phyloP scores from a whole-genome alignment of 2,797 vertebrate genomes.

The Bovichtus variegatus region DNA sequence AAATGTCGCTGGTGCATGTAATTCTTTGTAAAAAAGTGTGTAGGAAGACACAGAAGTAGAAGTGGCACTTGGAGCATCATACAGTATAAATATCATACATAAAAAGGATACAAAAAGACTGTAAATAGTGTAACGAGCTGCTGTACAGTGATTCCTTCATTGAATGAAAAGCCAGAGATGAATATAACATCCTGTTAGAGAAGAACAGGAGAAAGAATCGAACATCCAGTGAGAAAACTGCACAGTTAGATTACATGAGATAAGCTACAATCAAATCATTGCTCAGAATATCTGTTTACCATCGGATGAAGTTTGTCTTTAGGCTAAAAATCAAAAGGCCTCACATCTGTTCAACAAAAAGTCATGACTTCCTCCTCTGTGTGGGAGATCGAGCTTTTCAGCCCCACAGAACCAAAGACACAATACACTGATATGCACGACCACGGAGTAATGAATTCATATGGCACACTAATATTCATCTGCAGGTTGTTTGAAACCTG shows the following conservation, averaged over 20 bases:
- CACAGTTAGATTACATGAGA: not conserved
- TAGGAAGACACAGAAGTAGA: not conserved
- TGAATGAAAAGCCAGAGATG: not conserved
- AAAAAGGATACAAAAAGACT: not conserved
- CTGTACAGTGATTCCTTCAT: not conserved
- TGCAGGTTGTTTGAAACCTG: constrained; percentile 44
- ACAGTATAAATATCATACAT: not conserved
- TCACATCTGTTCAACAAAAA: constrained; percentile 47
- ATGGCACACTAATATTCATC: constrained; percentile 36
- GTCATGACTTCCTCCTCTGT: constrained; percentile 29
- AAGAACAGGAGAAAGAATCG: not conserved
- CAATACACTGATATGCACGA: constrained; percentile 29
- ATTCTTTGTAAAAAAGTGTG: not conserved
- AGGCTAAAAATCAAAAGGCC: constrained; percentile 28
- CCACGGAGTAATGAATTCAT: constrained; percentile 36
- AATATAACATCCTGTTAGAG: not conserved
- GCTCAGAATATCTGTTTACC: constrained; percentile 9
- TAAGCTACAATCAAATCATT: constrained; percentile 7
- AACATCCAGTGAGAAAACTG: constrained; percentile 9
- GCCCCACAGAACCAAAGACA: constrained; percentile 28
- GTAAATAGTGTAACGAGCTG: not conserved
- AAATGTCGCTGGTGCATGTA: not conserved
- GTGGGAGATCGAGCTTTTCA: constrained; percentile 41
- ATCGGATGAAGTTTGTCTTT: constrained; percentile 12
- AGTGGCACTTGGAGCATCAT: not conserved